Conservation (phyloP, 2,888 invertebrate genomes). For the Stenoptilia bipunctidactyla region DNA sequence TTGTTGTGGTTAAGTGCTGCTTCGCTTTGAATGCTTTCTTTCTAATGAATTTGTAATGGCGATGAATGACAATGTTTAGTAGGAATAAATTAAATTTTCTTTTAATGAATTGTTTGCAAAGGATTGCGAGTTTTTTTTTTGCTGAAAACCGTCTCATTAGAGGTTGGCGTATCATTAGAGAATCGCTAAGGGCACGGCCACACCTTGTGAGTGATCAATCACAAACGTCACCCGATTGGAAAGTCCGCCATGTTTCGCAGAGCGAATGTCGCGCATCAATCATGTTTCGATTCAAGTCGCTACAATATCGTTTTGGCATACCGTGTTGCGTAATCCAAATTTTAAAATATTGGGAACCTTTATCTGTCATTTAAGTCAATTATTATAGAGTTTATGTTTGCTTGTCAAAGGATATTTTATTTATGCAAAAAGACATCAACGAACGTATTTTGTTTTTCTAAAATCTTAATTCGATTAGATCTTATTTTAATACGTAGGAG, state of each 20-base stretch:
- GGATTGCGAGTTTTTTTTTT: no score
- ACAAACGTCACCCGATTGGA: conserved; percentile 66
- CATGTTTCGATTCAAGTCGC: conserved; percentile 33
- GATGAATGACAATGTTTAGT: no score
- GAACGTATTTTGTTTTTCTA: no score
- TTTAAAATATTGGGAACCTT: conserved; percentile 6
- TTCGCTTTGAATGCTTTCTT: conserved; percentile 45
- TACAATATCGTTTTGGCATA: conserved; percentile 12
- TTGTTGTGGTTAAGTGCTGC: conserved; percentile 59
- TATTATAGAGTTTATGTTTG: no score
- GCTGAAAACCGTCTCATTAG: conserved; percentile 32
- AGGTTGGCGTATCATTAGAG: no score
- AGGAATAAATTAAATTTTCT: no score
- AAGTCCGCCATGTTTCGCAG: conserved; percentile 45
- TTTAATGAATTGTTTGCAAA: not conserved
- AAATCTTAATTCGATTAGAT: no score
- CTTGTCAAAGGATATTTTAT: no score
- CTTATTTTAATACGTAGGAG: no score
- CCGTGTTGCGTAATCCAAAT: conserved; percentile 3
- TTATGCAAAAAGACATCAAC: no score
- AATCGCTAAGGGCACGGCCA: conserved; percentile 25
- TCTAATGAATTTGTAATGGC: no score
- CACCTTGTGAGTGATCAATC: conserved; percentile 43
- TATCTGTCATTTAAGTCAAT: conserved; percentile 1
- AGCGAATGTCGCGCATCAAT: conserved; percentile 52